Base-by-base conservation (phyloP, 2,797 vertebrate genomes). In the Ceyx erithaca region DNA sequence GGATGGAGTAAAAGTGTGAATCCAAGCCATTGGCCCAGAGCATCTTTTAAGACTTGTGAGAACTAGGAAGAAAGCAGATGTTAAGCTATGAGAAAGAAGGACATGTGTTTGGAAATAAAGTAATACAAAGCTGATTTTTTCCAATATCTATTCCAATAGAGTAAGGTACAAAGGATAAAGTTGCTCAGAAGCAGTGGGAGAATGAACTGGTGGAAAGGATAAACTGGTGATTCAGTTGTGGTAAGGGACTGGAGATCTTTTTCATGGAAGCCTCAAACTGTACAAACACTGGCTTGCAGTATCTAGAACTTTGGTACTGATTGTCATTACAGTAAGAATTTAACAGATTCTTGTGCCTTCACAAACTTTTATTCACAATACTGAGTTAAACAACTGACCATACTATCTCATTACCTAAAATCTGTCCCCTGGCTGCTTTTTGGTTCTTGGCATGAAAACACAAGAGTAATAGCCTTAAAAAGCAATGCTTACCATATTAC, bases 151-250 rank as follows among this genome's bases (percentile, higher is more conserved):
- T 80, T 70, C 31, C 16, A 40, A 21, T 8, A 59, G 22, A 70
- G 81, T 72, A 23, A 43, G 1, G 2, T 6, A n/a, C 0, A 0
- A 79, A 1, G 8, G 31, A 46, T 14, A 37, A 69, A 64, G 37
- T 23, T 48, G 6, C 12, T 64, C 28, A 84, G 49, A 78, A 92
- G 7, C 10, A 45, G 17, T 8, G 21, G 4, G 4, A 84, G 49
- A 71, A 82, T 25, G 7, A 73, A 66, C 33, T 37, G 7, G 5
- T 70, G 13, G 15, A 15, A 66, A 35, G 14, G n/a, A 55, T 23
- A 62, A 69, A 4, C 9, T 81, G 14, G 10, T 63, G 19, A 33
- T 45, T 31, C 22, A 63, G 0, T 19, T 16, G 4, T 6, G n/a
- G 55, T 21, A 52, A 71, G 14, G 2, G 2, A 77, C 78, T 63